Evolutionary conservation across 2,797 vertebrate genomes (phyloP).

Genomic region (Rhinichthys osculus): DNA sequence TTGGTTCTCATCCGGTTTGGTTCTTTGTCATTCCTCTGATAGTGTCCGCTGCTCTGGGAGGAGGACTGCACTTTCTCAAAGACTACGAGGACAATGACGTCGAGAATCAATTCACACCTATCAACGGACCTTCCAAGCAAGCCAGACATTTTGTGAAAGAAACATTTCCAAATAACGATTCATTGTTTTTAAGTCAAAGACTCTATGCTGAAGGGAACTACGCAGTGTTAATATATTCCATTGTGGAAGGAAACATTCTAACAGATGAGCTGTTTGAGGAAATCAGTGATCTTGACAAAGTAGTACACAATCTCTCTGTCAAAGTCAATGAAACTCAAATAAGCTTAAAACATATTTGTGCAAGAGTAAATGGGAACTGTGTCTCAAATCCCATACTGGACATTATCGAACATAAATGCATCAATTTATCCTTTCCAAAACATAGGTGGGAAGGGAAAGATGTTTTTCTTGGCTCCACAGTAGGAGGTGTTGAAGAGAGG

Average conservation of each 20-base stretch:
- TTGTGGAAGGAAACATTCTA: slow-evolving; percentile 60
- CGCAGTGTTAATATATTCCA: slow-evolving; percentile 58
- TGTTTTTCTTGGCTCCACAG: slow-evolving; percentile 65
- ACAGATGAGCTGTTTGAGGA: slow-evolving; percentile 59
- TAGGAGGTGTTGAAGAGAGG: slow-evolving; percentile 63
- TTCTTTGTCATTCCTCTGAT: slow-evolving; percentile 72
- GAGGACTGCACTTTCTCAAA: slow-evolving; percentile 71
- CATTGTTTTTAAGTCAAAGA: slow-evolving; percentile 76
- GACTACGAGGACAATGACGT: slow-evolving; percentile 70
- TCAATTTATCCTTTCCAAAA: slow-evolving; percentile 52
- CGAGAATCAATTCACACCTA: slow-evolving; percentile 79
- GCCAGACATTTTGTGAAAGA: slow-evolving; percentile 72
- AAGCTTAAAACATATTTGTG: slow-evolving; percentile 69
- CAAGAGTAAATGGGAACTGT: slow-evolving; percentile 61
- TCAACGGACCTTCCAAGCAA: slow-evolving; percentile 76
- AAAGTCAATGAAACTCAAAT: background rate
- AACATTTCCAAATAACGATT: slow-evolving; percentile 71
- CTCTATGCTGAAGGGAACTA: slow-evolving; percentile 69
- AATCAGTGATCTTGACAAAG: slow-evolving; percentile 65
- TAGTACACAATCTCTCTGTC: slow-evolving; percentile 63
- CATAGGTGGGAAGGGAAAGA: background rate
- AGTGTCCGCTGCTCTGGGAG: slow-evolving; percentile 70
- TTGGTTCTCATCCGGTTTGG: slow-evolving; percentile 67
- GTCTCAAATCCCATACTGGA: slow-evolving; percentile 70
- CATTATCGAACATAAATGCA: background rate